Base-by-base conservation (phyloP, 1,140 invertebrate genomes). In the Diabrotica undecimpunctata region DNA sequence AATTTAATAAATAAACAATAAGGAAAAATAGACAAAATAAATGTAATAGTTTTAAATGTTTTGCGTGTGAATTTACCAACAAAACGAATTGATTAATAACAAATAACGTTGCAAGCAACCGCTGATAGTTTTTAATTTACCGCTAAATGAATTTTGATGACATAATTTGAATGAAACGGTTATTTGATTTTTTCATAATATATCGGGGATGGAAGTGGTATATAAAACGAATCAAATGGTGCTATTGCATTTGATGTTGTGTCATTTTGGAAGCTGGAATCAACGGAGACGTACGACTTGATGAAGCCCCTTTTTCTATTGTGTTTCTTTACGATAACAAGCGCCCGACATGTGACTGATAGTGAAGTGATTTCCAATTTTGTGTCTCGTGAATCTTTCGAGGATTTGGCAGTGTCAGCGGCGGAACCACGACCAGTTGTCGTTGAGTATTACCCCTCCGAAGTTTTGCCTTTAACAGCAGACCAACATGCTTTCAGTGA, bases 341-440 rank as follows among this genome's bases (percentile, higher is more conserved):
- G 12, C 2, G 8, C 54, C 10, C 8, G 13, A 12, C 12, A 36
- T 25, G 54, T 25, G 35, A 55, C 54, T 8, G 12, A 55, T 55
- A 36, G 54, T 36, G 13, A 36, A 6, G 8, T 55, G 13, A 10
- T 14, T n/a, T n/a, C 51, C n/a, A 36, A 35, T 9, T 62, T 62
- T 54, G 35, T 46, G 11, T 36, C 50, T 0, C n/a, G 41, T 14
- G 9, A 38, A 50, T 41, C 0, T 50, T 51, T 25, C 13, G 53
- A 55, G 11, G 72, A 74, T 54, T 56, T 74, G 39, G 61, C 64
- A 54, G 57, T 51, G 13, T 39, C 68, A 3, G 72, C 72, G 10
- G 70, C 72, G 1, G 70, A 74, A 64, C 70, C 72, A 38, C 41
- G 70, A 46, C 70, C 72, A 2, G 59, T 74, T 6, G 60, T 70